Evolutionary conservation across 2,888 invertebrate species (phyloP), one percentile per base, ranked within the genome.

Genomic region (Catocala fraxini): DNA sequence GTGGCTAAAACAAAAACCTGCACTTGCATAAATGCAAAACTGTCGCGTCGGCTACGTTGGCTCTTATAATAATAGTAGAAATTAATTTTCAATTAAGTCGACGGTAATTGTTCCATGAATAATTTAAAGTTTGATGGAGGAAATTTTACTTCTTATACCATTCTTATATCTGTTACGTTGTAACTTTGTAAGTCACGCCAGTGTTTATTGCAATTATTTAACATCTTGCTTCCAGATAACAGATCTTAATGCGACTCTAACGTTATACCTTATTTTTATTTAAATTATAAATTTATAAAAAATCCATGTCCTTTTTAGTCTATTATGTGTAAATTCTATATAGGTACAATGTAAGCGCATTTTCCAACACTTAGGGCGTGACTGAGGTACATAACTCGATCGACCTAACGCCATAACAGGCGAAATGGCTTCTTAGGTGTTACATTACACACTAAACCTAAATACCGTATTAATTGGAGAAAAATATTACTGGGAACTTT

Each of bases 1-100:
- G 84, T 84, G 78, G 77, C 78, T 72, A 70, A 77, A 81, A 82
- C 84, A 86, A 86, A 84, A 89, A 82, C 83, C 82, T 84, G 85
- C 83, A 84, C 83, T 82, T 80, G 85, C 84, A 83, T 86, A 83
- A 84, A 81, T 79, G 83, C 79, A 78, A 78, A 83, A 82, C 75
- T 67, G 67, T 61, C 64, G 63, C 58, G 61, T 65, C 66, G 70
- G 71, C 72, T 70, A 65, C 72, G 66, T 70, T 66, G 58, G 63
- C 61, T 65, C 54, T 59, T 72, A 74, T 69, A 73, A 74, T 80
- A 74, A 76, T 75, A 71, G 71, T 71, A 72, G 65, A 69, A 79
- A 75, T 79, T 77, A 79, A 80, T 80, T 82, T 85, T 85, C 81
- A 80, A 83, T 87, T 84, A 78, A 77, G 69, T 73, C 67, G 56